Base-by-base conservation (phyloP, 2,888 invertebrate genomes). In the Gisinianus flammeolus region DNA sequence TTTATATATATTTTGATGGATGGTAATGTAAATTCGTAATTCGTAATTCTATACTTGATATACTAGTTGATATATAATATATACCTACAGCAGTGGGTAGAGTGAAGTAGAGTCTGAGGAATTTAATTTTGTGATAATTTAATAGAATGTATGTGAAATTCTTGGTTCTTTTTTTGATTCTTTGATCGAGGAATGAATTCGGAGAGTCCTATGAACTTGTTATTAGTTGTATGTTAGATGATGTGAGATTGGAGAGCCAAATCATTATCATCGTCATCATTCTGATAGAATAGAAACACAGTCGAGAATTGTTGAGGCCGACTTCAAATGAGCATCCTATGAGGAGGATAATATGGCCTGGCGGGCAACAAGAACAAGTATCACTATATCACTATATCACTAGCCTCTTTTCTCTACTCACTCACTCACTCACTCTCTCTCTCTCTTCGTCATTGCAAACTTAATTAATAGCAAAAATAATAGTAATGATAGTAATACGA, bases 381-480 rank as follows among this genome's bases (percentile, higher is more conserved):
- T 12, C 12, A 44, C 44, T 44, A 6, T 44, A 44, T 44, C 19
- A n/a, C 44, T 44, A 6, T 44, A 44, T 44, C 12, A 44, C 19
- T 16, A 16, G 19, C 8, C 19, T 44, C 12, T 44, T 4, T 6
- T 44, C 1, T 44, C 16, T 44, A 44, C 44, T 44, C 44, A 16
- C 44, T 19, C 44, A 16, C 19, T 19, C 44, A 44, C 44, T 44
- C 44, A 4, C 44, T 44, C 44, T 44, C 44, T 44, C 6, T 44
- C 44, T 44, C 6, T 4, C 44, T 44, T 1, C 44, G 44, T 44
- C 44, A 44, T 44, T 67, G n/a, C 33, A 33, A 33, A 67, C 67
- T 67, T 67, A 67, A 67, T 67, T 67, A 67, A 67, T 67, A 30
- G 67, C 67, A 67, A 67, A 67, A n/a, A n/a, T n/a, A n/a, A n/a